Percentiles rank a stretch among this genome's conserved stretches.
These are phyloP conservation scores for Jaculus jaculus DNA, from an alignment of 2,113 vertebrate genomes.

Conservation along the genomic window DNA sequence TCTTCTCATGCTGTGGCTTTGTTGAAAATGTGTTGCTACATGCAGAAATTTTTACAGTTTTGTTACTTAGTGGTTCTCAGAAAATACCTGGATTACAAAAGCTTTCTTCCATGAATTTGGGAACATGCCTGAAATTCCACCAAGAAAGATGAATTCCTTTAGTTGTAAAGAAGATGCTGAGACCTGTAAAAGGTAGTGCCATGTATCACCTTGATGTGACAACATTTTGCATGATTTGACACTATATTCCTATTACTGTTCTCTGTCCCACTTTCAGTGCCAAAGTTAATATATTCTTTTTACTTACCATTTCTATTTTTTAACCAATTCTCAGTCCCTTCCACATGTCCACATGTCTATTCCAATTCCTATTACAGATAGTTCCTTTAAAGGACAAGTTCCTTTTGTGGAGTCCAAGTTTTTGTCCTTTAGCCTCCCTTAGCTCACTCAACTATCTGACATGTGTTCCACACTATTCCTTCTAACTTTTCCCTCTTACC, in stretches of 20 bases:
- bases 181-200: slow-evolving; percentile 29
- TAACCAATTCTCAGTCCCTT: slow-evolving; percentile 10
- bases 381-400: slow-evolving; percentile 24
- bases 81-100: slow-evolving; percentile 54
- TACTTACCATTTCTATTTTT: slow-evolving; percentile 32
- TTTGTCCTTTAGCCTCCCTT: background rate
- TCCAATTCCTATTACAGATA: background rate
- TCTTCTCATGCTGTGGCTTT: background rate
- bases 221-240: slow-evolving; percentile 20
- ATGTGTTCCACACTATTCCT: background rate
- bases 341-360: background rate
- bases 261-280: slow-evolving; percentile 11
- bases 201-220: slow-evolving; percentile 14
- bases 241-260: background rate
- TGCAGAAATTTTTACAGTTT: slow-evolving; percentile 23
- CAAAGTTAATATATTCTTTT: slow-evolving; percentile 15
- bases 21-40: slow-evolving; percentile 31
- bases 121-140: slow-evolving; percentile 53
- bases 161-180: slow-evolving; percentile 22
- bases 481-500: background rate
- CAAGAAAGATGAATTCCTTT: slow-evolving; percentile 48
- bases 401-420: background rate
- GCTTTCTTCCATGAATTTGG: slow-evolving; percentile 42
- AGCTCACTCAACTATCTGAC: background rate
- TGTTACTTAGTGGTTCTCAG: slow-evolving; percentile 19